Base-by-base conservation (phyloP, 2,797 vertebrate genomes). In the Tinamus major region DNA sequence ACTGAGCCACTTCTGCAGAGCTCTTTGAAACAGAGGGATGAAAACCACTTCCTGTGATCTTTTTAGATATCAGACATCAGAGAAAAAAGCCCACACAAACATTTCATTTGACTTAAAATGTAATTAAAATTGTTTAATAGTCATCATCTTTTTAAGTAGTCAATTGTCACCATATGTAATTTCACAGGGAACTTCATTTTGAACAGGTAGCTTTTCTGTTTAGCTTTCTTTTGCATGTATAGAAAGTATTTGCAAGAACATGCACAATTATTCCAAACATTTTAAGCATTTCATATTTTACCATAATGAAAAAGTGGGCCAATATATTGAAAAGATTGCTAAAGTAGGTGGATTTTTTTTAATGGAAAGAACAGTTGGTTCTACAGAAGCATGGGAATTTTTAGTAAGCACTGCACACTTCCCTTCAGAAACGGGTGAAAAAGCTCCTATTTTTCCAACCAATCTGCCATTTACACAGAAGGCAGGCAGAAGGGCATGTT, bases 311-410 rank as follows among this genome's bases (percentile, higher is more conserved):
- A 87, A 95, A 94, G 37, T 20, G 42, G 68, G 58, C 35, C 63
- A 59, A 91, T 6, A 6, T 41, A 93, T 93, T 72, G 46, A 85
- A 92, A 95, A 67, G 62, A 89, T 96, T 58, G 64, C 69, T 94
- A 8, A 85, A 92, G 92, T 81, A 89, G 56, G 87, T 83, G 63
- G 72, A 87, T 85, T n/a, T 44, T 86, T 94, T 83, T 93, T 91
- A 84, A 96, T 76, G 92, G 90, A 56, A 92, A 81, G 76, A 92
- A 79, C 87, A 96, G 87, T 94, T 91, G 80, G 79, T 72, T 95
- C 77, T 89, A 64, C 85, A 74, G 74, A 86, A 94, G 74, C 70
- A 80, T 91, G 95, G 79, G 94, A 92, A 91, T 92, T 93, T 95
- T 94, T 95, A 96, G 92, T 79, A 86, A 85, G 68, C 48, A 9